Conservation (phyloP, 2,113 vertebrate species). For the Syngnathus scovelli region DNA sequence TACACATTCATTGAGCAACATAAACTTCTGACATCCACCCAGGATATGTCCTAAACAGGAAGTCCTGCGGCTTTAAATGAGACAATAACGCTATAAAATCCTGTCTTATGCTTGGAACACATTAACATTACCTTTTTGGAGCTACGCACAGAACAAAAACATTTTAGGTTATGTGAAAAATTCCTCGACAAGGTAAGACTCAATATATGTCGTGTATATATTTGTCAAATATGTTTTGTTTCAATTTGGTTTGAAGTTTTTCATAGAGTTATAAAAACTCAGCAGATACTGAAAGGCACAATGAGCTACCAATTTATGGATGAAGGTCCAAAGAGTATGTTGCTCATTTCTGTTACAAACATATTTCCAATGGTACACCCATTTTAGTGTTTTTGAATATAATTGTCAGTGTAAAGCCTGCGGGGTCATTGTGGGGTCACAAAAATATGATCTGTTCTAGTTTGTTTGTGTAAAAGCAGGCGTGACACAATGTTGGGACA, state of each 20-base stretch:
- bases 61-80: conserved; percentile 52
- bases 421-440: conserved; percentile 1
- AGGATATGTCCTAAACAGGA: background rate
- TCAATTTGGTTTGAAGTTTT: background rate
- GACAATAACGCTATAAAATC: conserved; percentile 51
- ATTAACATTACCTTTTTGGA: conserved; percentile 26
- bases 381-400: background rate
- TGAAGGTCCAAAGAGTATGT: conserved; percentile 34
- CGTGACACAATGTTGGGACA: background rate
- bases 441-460: background rate
- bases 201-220: background rate
- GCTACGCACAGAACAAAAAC: conserved; percentile 6
- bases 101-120: conserved; percentile 7
- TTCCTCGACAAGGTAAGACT: conserved; percentile 41
- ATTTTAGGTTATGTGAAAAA: conserved; percentile 11
- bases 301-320: conserved; percentile 33
- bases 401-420: background rate
- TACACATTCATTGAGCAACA: background rate
- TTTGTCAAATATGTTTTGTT: background rate
- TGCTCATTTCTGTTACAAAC: background rate
- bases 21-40: background rate
- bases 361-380: background rate
- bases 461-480: background rate
- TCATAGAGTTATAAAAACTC: background rate
- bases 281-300: background rate